Percentiles rank a stretch among this genome's conserved stretches.
phyloP scores from a whole-genome alignment of 2,888 invertebrate species.

The Drosophila suboccidentalis region DNA sequence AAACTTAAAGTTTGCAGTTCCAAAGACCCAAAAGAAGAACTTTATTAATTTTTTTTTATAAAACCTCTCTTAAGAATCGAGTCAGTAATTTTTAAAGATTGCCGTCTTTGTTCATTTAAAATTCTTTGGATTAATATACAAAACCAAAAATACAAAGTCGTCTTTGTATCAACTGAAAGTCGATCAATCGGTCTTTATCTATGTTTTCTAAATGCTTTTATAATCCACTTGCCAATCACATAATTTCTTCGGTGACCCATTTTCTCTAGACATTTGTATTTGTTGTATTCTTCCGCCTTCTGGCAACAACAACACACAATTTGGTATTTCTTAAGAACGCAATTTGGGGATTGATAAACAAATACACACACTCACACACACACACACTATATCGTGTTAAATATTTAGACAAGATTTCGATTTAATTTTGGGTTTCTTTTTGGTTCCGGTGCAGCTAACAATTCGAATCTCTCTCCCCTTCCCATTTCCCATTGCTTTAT shows the following conservation, averaged over 20 bases:
- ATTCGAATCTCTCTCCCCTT: neutral
- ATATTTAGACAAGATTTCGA: slow-evolving; percentile 52
- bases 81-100: neutral
- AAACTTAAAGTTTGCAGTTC: too few species aligned
- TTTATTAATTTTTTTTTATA: too few species aligned
- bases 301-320: slow-evolving; percentile 12
- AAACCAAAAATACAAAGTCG: neutral
- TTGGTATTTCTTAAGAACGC: slow-evolving; percentile 27
- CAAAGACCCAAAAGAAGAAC: too few species aligned
- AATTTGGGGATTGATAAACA: slow-evolving; percentile 49
- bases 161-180: neutral
- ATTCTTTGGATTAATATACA: neutral
- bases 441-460: slow-evolving; percentile 49
- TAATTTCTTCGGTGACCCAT: slow-evolving; percentile 25
- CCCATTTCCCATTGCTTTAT: slow-evolving; percentile 10
- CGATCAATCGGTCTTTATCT: slow-evolving; percentile 12
- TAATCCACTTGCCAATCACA: slow-evolving; percentile 45
- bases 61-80: too few species aligned
- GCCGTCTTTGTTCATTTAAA: neutral
- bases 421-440: slow-evolving; percentile 29
- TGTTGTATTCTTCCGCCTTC: slow-evolving; percentile 36
- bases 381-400: slow-evolving; percentile 11
- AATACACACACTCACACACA: slow-evolving; percentile 18
- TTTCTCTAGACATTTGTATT: slow-evolving; percentile 22
- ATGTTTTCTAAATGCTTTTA: slow-evolving; percentile 8